Base-by-base conservation (phyloP, 2,797 vertebrate species). In the Pipistrellus pygmaeus region DNA sequence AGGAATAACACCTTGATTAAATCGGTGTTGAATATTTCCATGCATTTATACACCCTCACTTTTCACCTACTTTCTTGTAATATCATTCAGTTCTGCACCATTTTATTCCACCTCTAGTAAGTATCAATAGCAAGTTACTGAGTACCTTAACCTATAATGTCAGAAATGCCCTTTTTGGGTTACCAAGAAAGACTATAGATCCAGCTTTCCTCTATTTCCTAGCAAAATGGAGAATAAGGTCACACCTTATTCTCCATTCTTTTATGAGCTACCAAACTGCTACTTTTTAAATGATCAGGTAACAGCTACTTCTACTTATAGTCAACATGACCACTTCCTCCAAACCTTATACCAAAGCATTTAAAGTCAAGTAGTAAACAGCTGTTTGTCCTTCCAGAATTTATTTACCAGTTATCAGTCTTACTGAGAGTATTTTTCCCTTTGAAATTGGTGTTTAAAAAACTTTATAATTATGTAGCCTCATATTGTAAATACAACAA, bases 161-260 rank as follows among this genome's bases (percentile, higher is more conserved):
- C 35, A 46, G 17, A 94, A 97, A 85, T 89, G 30, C 48, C 86
- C 32, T 90, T 95, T 85, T n/a, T 78, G 81, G 57, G n/a, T 92
- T 55, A 41, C 21, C 64, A 80, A 32, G 92, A 20, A 86, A 83
- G 71, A 83, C 55, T 83, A 64, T 64, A 72, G 32, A 87, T 46
- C 35, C 62, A 85, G 38, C 48, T 88, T 73, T 93, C 55, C 30
- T 73, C 32, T 88, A 32, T 57, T 84, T 89, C 53, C 51, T 84
- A 84, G 69, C n/a, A 88, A 69, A 89, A 77, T 48, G 51, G 84
- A 81, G 57, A 73, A 53, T 78, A 53, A 92, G 90, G 35, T 82
- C n/a, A 38, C 23, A 68, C 14, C 4, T 87, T 93, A 93, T 46
- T 76, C 44, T 93, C 60, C 44, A 48, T 90, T 48, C 76, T 35